Evolutionary conservation across 2,888 invertebrate species (phyloP), one percentile per base, ranked within the genome.

Genomic region (Hoplodrina blanda): DNA sequence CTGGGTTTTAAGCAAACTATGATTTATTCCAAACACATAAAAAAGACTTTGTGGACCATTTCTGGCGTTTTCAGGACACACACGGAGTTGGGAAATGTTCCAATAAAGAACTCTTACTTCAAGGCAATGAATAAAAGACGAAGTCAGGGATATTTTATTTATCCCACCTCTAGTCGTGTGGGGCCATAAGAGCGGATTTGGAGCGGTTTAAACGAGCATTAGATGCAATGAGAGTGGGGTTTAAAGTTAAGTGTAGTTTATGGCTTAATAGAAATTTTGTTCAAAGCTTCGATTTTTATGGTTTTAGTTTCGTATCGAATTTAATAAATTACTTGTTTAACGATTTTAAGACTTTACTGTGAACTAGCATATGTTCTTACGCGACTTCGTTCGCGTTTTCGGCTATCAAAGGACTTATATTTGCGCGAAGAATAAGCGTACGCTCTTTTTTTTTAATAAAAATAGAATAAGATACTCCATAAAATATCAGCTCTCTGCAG

Each of bases 101-200:
- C 73, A 82, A 84, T 83, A 84, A 82, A 84, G 74, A 68, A 76
- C 68, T 71, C 72, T 54, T 61, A 76, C 63, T 73, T 71, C 64
- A 69, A 65, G 54, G 60, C 62, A 69, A 76, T 84, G 80, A 83
- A 83, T 83, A 83, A 83, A 82, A 84, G 76, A 82, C 69, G 78
- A 76, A 63, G 62, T 33, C 41, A 17, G 13, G 20, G 62, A 82
- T 83, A 76, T 76, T 82, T 84, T 83, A 83, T 83, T 71, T 80
- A 82, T 65, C 62, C 56, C 33, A 71, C 59, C 78, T 76, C 68
- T 61, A 66, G 63, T 2, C 53, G 20, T 69, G 80, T 75, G 63
- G 52, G 62, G 82, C 73, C 63, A 76, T 82, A 74, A 78, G 65
- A 73, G 62, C 41, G 67, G 64, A 56, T 64, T 76, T 72, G 17